These are phyloP conservation scores for Psittacara wagleri DNA, from an alignment of 2,113 vertebrate species.

Conservation along the genomic window DNA sequence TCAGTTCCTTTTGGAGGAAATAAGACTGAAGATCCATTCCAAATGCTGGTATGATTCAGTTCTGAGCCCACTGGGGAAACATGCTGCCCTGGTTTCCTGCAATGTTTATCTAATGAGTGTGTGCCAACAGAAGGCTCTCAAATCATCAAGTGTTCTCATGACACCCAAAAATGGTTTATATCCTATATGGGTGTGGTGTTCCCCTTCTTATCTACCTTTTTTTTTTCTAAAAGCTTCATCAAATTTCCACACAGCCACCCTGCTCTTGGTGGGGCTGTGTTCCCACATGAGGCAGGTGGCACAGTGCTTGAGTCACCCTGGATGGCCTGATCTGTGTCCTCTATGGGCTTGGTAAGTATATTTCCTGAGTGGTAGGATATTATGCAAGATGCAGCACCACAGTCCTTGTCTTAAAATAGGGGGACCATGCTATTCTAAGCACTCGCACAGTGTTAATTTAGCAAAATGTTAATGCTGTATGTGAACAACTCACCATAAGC, in stretches of 20 bases:
- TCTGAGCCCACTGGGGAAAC: background rate
- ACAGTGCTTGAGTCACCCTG: background rate
- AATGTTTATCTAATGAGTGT: fast-evolving
- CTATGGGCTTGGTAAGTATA: background rate
- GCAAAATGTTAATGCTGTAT: fast-evolving
- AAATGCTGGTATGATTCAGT: background rate
- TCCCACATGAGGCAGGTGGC: fast-evolving
- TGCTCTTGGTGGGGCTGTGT: background rate
- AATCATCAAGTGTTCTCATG: background rate
- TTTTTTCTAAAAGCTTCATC: background rate
- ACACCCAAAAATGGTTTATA: background rate
- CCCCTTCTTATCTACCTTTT: background rate
- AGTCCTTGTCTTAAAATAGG: background rate
- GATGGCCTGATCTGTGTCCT: background rate
- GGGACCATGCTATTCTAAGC: background rate
- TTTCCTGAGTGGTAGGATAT: background rate
- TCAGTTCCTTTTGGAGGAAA: background rate
- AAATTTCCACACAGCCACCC: background rate
- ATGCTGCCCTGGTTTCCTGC: background rate
- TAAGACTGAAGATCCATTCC: background rate
- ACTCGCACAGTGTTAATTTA: background rate
- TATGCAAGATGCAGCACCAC: background rate
- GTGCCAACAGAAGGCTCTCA: background rate
- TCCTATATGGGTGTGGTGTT: background rate
- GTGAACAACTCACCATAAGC: background rate